phyloP scores from a whole-genome alignment of 2,113 vertebrate genomes.

The Protobothrops mucrosquamatus region DNA sequence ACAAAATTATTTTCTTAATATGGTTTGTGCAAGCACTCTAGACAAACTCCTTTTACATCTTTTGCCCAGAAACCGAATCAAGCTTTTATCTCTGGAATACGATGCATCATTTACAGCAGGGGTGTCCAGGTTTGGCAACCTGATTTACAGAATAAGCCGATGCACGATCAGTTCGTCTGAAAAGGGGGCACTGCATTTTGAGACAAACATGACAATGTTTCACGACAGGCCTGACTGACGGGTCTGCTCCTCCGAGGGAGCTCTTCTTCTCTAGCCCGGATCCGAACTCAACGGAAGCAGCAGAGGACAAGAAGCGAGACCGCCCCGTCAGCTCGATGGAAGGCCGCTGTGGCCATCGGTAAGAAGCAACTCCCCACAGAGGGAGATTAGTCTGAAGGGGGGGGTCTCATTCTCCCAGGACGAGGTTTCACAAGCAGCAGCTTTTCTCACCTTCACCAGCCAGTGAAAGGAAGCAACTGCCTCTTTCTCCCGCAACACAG shows the following conservation, averaged over 20 bases:
- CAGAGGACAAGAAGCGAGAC: background rate
- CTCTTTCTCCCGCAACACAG: background rate
- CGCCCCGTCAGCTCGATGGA: too few species aligned
- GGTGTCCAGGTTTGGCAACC: background rate
- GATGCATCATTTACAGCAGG: background rate
- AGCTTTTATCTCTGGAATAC: background rate
- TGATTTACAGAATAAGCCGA: background rate
- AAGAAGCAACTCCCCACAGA: background rate
- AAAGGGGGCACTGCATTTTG: constrained; percentile 44
- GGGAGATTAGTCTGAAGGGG: background rate
- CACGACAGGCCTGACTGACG: background rate
- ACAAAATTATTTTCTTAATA: background rate
- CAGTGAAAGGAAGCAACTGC: background rate
- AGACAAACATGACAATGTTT: background rate
- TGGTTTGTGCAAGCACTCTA: background rate
- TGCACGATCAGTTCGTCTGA: constrained; percentile 60
- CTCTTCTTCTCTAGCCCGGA: background rate
- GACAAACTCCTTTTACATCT: too few species aligned
- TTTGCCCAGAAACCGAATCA: background rate
- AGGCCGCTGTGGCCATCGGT: background rate
- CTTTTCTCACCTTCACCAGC: background rate
- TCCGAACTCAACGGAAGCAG: background rate
- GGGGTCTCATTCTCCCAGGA: background rate
- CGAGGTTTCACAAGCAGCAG: background rate
- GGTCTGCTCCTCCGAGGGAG: background rate